Evolutionary conservation across 2,113 vertebrate genomes (phyloP).

Genomic region (Probosciger aterrimus): DNA sequence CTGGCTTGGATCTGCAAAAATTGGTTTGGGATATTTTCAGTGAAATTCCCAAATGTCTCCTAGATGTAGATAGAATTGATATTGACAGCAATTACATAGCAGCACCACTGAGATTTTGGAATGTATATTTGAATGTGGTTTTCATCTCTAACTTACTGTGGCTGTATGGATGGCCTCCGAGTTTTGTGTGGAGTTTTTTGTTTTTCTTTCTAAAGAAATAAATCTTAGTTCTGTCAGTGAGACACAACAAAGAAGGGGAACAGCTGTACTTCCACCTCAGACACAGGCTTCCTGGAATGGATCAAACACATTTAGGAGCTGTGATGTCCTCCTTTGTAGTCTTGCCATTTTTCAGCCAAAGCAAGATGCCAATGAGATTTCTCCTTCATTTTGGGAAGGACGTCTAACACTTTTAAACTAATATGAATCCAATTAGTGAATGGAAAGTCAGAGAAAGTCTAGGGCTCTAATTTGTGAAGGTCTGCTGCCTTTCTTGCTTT

Average conservation of each 20-base stretch:
- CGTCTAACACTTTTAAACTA: background rate
- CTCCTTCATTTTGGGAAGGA: background rate
- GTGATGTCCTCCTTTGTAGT: background rate
- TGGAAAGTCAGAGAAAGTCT: background rate
- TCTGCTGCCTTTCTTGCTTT: background rate
- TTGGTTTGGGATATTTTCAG: background rate
- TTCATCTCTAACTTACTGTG: background rate
- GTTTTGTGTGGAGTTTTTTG: background rate
- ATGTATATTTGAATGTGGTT: background rate
- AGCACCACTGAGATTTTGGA: background rate
- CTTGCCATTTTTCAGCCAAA: background rate
- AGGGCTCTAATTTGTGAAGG: background rate
- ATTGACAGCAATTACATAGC: background rate
- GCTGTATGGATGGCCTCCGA: background rate
- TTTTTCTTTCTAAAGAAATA: background rate
- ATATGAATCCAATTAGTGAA: background rate
- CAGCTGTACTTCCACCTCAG: background rate
- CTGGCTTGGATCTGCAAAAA: background rate
- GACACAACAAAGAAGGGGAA: background rate
- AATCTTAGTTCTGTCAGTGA: background rate
- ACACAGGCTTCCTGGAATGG: background rate
- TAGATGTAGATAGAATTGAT: background rate
- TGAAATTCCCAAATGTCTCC: background rate
- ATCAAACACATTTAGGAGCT: background rate
- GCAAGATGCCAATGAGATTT: background rate